A percentile compares a stretch with the other conserved stretches of the same genome.
Conservation (phyloP, 2,113 vertebrate species). For the Athene cunicularia region DNA sequence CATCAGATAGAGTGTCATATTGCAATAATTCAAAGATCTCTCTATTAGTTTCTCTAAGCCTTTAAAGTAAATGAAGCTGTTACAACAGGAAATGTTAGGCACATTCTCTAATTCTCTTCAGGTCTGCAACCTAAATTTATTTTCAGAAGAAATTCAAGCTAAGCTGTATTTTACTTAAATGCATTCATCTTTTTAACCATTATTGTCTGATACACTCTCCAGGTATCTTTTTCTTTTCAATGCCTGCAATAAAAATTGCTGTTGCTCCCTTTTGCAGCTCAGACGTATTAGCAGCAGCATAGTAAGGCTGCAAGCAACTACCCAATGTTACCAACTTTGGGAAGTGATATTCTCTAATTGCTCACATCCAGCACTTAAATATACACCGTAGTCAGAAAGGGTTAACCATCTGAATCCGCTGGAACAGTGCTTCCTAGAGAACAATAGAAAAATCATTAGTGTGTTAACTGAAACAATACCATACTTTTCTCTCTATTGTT, state of each 20-base stretch:
- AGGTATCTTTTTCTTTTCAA: background rate
- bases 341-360: constrained; percentile 49
- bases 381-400: background rate
- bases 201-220: background rate
- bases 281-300: background rate
- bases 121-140: constrained; percentile 69
- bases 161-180: constrained; percentile 72
- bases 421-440: constrained; percentile 80
- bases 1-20: constrained; percentile 75
- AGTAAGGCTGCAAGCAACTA: background rate
- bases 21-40: constrained; percentile 83
- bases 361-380: constrained; percentile 15
- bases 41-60: constrained; percentile 80
- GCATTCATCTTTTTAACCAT: constrained; percentile 65
- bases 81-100: constrained; percentile 62
- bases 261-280: background rate
- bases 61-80: constrained; percentile 79
- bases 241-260: background rate
- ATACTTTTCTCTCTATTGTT: constrained; percentile 81
- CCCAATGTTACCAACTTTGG: constrained; percentile 33
- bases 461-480: constrained; percentile 86
- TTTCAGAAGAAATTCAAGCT: constrained; percentile 73
- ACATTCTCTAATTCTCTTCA: constrained; percentile 67
- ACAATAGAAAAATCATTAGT: constrained; percentile 80
- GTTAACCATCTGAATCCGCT: constrained; percentile 36